Conservation (phyloP, 2,888 invertebrate genomes). For the Gerris lacustris region DNA sequence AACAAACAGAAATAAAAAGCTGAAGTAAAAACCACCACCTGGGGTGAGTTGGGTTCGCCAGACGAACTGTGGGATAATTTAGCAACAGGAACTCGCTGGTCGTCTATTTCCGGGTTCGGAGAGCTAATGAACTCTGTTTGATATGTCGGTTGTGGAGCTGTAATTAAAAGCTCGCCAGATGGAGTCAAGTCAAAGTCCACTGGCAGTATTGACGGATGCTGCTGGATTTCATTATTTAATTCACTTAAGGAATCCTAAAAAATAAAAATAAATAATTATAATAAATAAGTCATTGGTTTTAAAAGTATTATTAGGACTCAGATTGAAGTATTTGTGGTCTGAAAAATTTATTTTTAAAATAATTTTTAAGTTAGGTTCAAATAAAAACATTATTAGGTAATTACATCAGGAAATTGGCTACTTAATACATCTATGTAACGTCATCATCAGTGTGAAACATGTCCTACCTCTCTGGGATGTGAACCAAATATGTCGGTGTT, state of each 20-base stretch:
- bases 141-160: slow-evolving; percentile 48
- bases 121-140: slow-evolving; percentile 31
- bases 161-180: slow-evolving; percentile 54
- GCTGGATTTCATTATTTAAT: slow-evolving; percentile 70
- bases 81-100: slow-evolving; percentile 64
- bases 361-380: too few species aligned
- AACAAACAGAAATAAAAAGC: too few species aligned
- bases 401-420: too few species aligned
- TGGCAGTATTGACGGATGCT: slow-evolving; percentile 84
- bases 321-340: background rate
- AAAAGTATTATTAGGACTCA: background rate
- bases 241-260: slow-evolving; percentile 76
- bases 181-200: slow-evolving; percentile 86
- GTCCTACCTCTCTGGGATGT: too few species aligned
- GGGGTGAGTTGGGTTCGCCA: slow-evolving; percentile 38
- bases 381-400: too few species aligned
- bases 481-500: too few species aligned
- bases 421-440: too few species aligned
- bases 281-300: background rate
- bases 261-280: slow-evolving; percentile 14
- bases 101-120: slow-evolving; percentile 47
- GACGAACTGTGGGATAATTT: slow-evolving; percentile 49
- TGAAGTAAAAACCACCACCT: slow-evolving; percentile 32
- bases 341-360: slow-evolving; percentile 17
- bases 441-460: too few species aligned